These are phyloP conservation scores for Xestia ashworthii DNA, from an alignment of 2,888 invertebrate species.

Conservation along the genomic window DNA sequence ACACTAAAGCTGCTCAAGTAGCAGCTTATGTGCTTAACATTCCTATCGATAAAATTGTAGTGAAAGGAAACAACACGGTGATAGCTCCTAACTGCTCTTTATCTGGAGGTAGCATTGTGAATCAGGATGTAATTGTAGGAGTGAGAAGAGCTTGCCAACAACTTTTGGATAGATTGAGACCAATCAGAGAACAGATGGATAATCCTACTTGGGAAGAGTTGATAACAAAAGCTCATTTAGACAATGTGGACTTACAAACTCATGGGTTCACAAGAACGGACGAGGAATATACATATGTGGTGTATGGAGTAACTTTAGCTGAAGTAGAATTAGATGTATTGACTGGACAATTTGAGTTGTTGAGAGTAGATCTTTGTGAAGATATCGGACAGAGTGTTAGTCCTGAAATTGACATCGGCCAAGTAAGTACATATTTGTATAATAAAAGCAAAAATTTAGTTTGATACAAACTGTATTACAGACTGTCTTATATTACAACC, in stretches of 20 bases:
- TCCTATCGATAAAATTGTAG: conserved; percentile 42
- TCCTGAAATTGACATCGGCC: conserved; percentile 91
- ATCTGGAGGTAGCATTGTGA: conserved; percentile 61
- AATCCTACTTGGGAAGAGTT: conserved; percentile 90
- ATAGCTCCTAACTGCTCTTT: conserved; percentile 50
- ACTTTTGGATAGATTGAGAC: conserved; percentile 71
- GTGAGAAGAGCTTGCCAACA: conserved; percentile 70
- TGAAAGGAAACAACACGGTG: conserved; percentile 50
- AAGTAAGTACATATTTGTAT: conserved; percentile 23
- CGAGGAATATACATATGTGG: conserved; percentile 29
- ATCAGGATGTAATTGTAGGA: conserved; percentile 81
- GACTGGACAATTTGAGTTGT: conserved; percentile 93
- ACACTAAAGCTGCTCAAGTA: conserved; percentile 94
- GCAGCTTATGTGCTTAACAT: conserved; percentile 44
- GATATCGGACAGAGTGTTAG: conserved; percentile 93
- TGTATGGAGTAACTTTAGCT: conserved; percentile 71
- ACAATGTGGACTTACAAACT: conserved; percentile 89
- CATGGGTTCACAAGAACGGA: conserved; percentile 92
- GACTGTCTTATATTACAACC: background rate
- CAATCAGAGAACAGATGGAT: conserved; percentile 85
- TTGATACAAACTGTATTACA: too few species aligned
- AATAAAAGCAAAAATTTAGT: background rate
- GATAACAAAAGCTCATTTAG: conserved; percentile 88
- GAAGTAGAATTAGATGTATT: conserved; percentile 83
- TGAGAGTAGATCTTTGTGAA: conserved; percentile 92